Evolutionary conservation across 2,113 vertebrate genomes (phyloP).

Genomic region (Tyto alba): DNA sequence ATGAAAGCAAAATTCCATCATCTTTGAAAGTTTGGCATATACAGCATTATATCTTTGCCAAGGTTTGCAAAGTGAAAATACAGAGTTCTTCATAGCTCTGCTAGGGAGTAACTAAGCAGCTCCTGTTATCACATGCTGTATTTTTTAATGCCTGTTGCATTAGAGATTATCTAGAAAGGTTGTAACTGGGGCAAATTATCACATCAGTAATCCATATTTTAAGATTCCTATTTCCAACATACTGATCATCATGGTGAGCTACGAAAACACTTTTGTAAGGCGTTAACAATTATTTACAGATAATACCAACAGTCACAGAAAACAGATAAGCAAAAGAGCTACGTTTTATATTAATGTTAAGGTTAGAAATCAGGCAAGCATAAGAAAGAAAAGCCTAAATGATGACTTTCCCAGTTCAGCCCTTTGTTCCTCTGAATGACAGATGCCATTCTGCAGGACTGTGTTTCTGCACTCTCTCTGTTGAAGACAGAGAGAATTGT

Average conservation of each 20-base stretch:
- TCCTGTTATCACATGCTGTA: constrained; percentile 6
- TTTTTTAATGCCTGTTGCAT: constrained; percentile 34
- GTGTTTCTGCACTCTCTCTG: background rate
- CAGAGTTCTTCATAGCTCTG: constrained; percentile 29
- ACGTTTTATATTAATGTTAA: background rate
- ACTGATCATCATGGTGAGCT: background rate
- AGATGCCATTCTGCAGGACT: background rate
- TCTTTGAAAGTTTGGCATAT: constrained; percentile 43
- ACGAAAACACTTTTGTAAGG: background rate
- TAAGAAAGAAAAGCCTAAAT: background rate
- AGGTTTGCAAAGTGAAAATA: constrained; percentile 51
- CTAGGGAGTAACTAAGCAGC: constrained; percentile 29
- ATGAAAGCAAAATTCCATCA: constrained; percentile 33
- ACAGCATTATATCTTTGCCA: constrained; percentile 32
- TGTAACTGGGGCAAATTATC: constrained; percentile 5
- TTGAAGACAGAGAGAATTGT: background rate
- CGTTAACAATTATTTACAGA: background rate
- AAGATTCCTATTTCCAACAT: background rate
- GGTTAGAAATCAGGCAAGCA: background rate
- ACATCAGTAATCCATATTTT: constrained; percentile 1
- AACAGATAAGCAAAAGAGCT: background rate
- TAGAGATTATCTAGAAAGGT: constrained; percentile 15
- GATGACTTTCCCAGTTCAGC: background rate
- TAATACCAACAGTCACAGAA: background rate
- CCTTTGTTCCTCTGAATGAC: background rate